Conservation (phyloP, 2,113 vertebrate species). For the Girardinichthys multiradiatus region DNA sequence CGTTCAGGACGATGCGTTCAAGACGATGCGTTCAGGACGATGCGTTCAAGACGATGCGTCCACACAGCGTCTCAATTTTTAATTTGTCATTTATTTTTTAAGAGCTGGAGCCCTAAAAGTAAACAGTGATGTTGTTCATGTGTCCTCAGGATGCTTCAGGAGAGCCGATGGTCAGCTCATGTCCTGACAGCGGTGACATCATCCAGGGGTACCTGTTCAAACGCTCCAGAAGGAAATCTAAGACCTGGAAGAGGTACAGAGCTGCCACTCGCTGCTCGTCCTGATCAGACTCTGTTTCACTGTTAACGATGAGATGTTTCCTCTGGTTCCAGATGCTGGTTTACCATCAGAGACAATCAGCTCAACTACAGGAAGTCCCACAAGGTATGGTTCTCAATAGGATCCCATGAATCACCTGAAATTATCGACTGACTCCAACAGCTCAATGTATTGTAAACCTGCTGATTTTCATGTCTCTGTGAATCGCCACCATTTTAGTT, state of each 20-base stretch:
- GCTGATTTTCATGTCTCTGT: too few relatives aligned
- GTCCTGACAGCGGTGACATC: slow-evolving; percentile 46
- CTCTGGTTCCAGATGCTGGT: slow-evolving; percentile 75
- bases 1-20: too few relatives aligned
- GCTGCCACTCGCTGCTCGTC: not conserved
- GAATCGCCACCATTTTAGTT: not conserved
- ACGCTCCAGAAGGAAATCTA: slow-evolving; percentile 76
- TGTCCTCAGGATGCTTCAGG: slow-evolving; percentile 77
- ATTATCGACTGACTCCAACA: not conserved
- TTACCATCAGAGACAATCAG: slow-evolving; percentile 77
- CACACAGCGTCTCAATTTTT: too few relatives aligned
- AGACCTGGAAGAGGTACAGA: slow-evolving; percentile 80
- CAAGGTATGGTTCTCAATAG: slow-evolving; percentile 64
- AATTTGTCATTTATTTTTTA: too few relatives aligned
- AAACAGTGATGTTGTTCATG: not conserved
- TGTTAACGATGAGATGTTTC: rapidly evolving
- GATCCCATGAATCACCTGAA: not conserved
- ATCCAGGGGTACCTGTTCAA: slow-evolving; percentile 82
- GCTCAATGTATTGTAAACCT: not conserved
- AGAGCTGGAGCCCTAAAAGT: too few relatives aligned
- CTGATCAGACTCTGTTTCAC: rapidly evolving
- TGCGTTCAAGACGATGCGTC: too few relatives aligned
- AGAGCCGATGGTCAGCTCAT: slow-evolving; percentile 59
- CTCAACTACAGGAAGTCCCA: slow-evolving; percentile 79
- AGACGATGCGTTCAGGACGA: too few relatives aligned